A percentile compares a stretch with the other conserved stretches of the same genome.
Evolutionary conservation across 1,140 invertebrate species (phyloP).

Genomic region (Aphelenchoides avenae): DNA sequence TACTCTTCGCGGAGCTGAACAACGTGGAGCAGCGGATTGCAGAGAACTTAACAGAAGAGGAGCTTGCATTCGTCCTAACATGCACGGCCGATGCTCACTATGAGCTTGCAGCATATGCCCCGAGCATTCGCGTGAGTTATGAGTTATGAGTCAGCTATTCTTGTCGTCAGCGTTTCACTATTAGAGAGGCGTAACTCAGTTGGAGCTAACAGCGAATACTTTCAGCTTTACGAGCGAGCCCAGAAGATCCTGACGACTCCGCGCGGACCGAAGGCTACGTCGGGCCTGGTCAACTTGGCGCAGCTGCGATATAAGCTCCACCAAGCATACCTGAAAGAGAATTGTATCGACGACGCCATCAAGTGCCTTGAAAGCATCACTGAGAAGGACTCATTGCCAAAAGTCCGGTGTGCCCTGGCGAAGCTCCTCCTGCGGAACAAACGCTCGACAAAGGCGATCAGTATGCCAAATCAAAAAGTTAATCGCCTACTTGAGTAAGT

Average conservation of each 20-base stretch:
- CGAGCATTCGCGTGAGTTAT: slow-evolving; percentile 1
- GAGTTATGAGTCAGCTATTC: neutral
- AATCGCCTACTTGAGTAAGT: slow-evolving; percentile 8
- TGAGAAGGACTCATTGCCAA: neutral
- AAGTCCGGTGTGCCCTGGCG: neutral
- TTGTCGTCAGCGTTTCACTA: neutral
- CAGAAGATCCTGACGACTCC: slow-evolving; percentile 4
- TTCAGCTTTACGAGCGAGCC: slow-evolving; percentile 18
- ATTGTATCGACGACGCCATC: slow-evolving; percentile 20
- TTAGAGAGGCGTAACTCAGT: neutral
- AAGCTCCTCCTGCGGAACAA: neutral
- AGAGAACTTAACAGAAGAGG: slow-evolving; percentile 7
- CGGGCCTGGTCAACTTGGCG: too few relatives aligned
- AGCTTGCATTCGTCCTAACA: slow-evolving; percentile 8
- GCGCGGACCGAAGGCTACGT: slow-evolving; percentile 12
- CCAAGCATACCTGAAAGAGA: too few relatives aligned
- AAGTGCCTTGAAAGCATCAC: too few relatives aligned
- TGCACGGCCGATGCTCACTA: slow-evolving; percentile 13
- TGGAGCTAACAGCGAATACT: neutral
- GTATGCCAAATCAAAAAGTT: neutral
- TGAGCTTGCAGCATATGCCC: slow-evolving; percentile 7
- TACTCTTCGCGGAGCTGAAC: slow-evolving; percentile 13
- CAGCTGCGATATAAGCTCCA: too few relatives aligned
- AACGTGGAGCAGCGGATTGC: slow-evolving; percentile 5
- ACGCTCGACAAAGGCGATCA: neutral